A percentile compares a stretch with the other conserved stretches of the same genome.
phyloP scores from a whole-genome alignment of 2,113 vertebrate species.

The Colistium nudipinnis region DNA sequence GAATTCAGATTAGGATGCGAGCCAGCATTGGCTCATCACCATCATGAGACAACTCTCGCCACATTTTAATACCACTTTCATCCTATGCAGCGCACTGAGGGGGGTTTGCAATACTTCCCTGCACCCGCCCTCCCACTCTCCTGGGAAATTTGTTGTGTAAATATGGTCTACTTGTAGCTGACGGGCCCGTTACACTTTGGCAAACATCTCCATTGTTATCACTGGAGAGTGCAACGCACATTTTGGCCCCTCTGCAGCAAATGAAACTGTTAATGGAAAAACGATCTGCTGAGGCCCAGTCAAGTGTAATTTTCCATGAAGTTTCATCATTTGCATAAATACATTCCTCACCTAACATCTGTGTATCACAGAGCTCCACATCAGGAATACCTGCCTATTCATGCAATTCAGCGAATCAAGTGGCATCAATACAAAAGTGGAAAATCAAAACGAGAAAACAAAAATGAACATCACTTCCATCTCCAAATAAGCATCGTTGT shows the following conservation, averaged over 20 bases:
- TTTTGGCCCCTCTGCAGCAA: constrained; percentile 66
- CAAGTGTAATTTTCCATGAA: too few relatives aligned
- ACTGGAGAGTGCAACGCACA: constrained; percentile 69
- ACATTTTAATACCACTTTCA: constrained; percentile 57
- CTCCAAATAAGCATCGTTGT: too few relatives aligned
- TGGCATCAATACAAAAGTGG: too few relatives aligned
- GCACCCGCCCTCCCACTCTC: constrained; percentile 58
- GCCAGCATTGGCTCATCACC: not conserved
- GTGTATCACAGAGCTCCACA: not conserved
- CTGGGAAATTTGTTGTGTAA: constrained; percentile 82
- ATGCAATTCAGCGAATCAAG: not conserved
- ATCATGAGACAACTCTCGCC: not conserved
- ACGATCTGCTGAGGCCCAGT: not conserved
- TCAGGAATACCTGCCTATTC: not conserved
- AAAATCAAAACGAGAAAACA: too few relatives aligned
- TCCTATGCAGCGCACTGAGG: constrained; percentile 50
- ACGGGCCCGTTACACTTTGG: constrained; percentile 73
- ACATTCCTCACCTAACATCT: not conserved
- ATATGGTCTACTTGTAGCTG: constrained; percentile 76
- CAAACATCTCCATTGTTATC: constrained; percentile 83
- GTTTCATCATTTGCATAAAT: not conserved
- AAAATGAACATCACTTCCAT: too few relatives aligned
- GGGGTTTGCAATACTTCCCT: constrained; percentile 36
- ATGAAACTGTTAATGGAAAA: constrained; percentile 38
- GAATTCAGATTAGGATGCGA: too few relatives aligned